Evolutionary conservation across 2,888 invertebrate genomes (phyloP), one percentile per base, ranked within the genome.

Genomic region (Stramonita haemastoma): DNA sequence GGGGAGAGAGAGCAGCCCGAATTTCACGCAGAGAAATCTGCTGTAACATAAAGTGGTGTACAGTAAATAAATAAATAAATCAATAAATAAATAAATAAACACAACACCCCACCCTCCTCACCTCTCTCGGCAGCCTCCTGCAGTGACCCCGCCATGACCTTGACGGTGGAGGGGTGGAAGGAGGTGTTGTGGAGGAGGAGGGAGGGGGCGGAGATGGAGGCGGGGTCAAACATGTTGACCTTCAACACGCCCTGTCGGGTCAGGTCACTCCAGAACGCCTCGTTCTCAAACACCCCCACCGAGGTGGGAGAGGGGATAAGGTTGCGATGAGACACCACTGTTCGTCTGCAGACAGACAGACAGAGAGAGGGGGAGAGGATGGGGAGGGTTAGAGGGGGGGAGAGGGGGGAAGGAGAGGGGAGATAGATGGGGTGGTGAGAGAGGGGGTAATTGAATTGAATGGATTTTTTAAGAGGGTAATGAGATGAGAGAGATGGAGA

Each of bases 231-330:
- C 91, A 94, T 95, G 90, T 91, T 92, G 17, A 94, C 92, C 29
- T 90, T 91, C 57, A 94, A 83, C 6, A 95, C 91, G 0, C 93
- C 94, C 93, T 95, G 93, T 89, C 94, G 94, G 34, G 95, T 95
- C 2, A 98, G 97, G 95, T 99, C 99, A 0, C 99, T 99, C 98
- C 99, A 99, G 96, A 99, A 99, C 89, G 99, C 96, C 0, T 98
- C 98, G 94, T 99, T 99, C 96, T 99, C 99, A 96, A 99, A 99
- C 15, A 99, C 96, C 0, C 99, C 98, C 70, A 99, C 96, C 56
- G 93, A 93, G 15, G 93, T 90, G 0, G 95, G 94, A 1, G 94
- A 93, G 0, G 95, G 95, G 26, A 95, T 93, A 84, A 91, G 92
- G 26, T 92, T 89, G 32, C 94, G 93, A 29, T 95, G 95, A 4